Evolutionary conservation across 2,113 vertebrate species (phyloP), one percentile per base, ranked within the genome.

Genomic region (Colistium nudipinnis): DNA sequence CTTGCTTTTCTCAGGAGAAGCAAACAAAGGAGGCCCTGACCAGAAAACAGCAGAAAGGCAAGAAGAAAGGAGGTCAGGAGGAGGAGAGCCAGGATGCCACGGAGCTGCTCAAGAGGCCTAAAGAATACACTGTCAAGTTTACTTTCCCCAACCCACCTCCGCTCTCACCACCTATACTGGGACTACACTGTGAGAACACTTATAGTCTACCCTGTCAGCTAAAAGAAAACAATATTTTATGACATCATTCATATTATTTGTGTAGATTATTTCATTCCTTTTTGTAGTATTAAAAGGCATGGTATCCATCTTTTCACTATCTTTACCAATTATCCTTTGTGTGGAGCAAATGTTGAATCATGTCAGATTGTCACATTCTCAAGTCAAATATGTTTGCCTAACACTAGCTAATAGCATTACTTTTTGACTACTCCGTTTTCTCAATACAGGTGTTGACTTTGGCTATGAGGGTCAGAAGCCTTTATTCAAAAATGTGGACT

Each of bases 101-200:
- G 0, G 95, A 96, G 76, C 92, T 97, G 27, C 91, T 97, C 36
- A 96, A 95, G 88, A 92, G 94, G 36, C 96, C 96, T 1, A 94
- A 87, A 74, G 96, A 97, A 49, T 97, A 97, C 84, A 97, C 93
- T 0, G 96, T 97, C 51, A 96, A 96, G 82, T 97, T 97, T 82
- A 97, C 96, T 11, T 97, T 97, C 86, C 95, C 96, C 0, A 80
- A 97, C 84, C 96, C 96, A 0, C 96, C 96, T 0, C 94, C 94
- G 0, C 95, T 97, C 14, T 96, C 95, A 4, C 96, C 96, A 0
- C 96, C 96, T 0, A 94, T 97, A 35, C 91, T 97, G 52, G 96
- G 96, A 6, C 90, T 97, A 11, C 94, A 97, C 3, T 92, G 95
- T 97, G 87, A 91, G 88, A 8, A 7, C 9, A 54, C 35, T 4